Conservation (phyloP, 35 echinoderm and acorn worm species). For the Apostichopus japonicus region DNA sequence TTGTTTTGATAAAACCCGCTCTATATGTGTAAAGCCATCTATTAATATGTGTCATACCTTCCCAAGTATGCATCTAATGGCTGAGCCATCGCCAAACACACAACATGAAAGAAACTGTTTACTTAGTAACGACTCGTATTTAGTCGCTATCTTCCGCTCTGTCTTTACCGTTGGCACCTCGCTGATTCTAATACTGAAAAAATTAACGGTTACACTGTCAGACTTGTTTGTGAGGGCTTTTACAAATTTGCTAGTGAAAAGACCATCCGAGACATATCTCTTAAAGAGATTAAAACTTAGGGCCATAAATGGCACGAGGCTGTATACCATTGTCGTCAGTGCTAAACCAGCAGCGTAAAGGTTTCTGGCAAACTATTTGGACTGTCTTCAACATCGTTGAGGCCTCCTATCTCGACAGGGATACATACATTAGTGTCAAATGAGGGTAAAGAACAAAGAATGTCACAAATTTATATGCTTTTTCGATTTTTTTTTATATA, state of each 20-base stretch:
- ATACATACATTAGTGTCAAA: background rate
- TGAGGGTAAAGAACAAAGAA: background rate
- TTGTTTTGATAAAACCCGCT: no score
- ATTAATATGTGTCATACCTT: background rate
- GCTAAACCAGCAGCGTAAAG: background rate
- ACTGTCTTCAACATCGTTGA: background rate
- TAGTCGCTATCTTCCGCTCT: background rate
- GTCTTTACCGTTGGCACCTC: background rate
- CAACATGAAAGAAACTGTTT: background rate
- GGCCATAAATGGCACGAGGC: background rate
- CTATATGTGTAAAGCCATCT: no score
- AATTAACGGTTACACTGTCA: background rate
- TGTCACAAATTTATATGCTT: background rate
- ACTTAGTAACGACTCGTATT: background rate
- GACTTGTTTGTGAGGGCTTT: background rate
- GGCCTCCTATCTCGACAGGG: background rate
- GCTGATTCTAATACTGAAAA: background rate
- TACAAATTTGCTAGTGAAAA: background rate
- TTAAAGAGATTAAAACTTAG: conserved; percentile 1
- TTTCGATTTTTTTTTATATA: background rate
- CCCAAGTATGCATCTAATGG: background rate
- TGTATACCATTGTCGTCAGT: background rate
- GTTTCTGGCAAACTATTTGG: background rate
- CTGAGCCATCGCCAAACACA: background rate
- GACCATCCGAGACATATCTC: background rate